phyloP scores from a whole-genome alignment of 2,888 invertebrate species.

The Hoplodrina ambigua region DNA sequence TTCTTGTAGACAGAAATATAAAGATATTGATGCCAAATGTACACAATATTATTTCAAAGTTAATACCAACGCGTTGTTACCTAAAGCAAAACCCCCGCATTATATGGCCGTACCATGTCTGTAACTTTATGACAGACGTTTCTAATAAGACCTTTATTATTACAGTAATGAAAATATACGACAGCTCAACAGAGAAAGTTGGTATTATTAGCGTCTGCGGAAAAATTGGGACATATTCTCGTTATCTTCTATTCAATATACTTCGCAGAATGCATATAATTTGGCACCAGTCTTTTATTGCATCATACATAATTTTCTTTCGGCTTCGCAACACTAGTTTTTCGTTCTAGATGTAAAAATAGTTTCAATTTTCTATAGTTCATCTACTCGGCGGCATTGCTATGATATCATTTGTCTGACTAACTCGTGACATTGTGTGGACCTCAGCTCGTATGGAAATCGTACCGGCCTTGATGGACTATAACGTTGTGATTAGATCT shows the following conservation, averaged over 20 bases:
- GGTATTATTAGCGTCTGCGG: slow-evolving; percentile 24
- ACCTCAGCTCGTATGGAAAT: slow-evolving; percentile 71
- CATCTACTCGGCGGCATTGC: slow-evolving; percentile 45
- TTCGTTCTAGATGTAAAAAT: slow-evolving; percentile 52
- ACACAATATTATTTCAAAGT: slow-evolving; percentile 26
- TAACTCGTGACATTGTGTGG: slow-evolving; percentile 66
- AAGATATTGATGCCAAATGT: slow-evolving; percentile 33
- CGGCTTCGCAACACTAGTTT: slow-evolving; percentile 45
- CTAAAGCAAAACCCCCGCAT: slow-evolving; percentile 24
- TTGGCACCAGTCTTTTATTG: slow-evolving; percentile 60
- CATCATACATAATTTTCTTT: slow-evolving; percentile 47
- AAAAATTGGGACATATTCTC: slow-evolving; percentile 50
- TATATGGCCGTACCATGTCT: slow-evolving; percentile 34
- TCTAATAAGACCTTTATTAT: slow-evolving; percentile 52
- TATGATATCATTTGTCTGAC: slow-evolving; percentile 68
- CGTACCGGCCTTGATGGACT: slow-evolving; percentile 67
- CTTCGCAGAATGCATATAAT: slow-evolving; percentile 43
- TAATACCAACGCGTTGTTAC: slow-evolving; percentile 28
- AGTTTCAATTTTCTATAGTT: slow-evolving; percentile 35
- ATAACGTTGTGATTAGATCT: slow-evolving; percentile 64
- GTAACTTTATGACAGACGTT: slow-evolving; percentile 46
- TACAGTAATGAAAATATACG: slow-evolving; percentile 51
- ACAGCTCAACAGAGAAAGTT: slow-evolving; percentile 44
- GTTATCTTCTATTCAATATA: slow-evolving; percentile 37
- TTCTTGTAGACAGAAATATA: slow-evolving; percentile 30